These are phyloP conservation scores for Hydractinia echinata DNA, from an alignment of 30 jellyfish, hydroid and myxozoan species.

Conservation along the genomic window DNA sequence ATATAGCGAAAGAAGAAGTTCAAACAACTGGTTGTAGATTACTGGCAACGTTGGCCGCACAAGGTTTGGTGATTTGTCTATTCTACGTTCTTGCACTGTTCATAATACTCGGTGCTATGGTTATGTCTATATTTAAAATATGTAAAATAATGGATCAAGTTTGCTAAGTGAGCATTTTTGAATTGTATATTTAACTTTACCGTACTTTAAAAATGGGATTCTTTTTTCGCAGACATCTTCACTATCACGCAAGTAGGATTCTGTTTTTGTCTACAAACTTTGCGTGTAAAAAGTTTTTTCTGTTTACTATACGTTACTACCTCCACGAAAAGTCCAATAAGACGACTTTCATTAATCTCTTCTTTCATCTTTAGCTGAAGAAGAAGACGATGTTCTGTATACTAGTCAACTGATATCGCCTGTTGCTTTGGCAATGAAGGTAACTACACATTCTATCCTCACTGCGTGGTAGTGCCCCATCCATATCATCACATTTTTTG, in stretches of 20 bases:
- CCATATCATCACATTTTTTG: background rate
- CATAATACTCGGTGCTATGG: too few species aligned
- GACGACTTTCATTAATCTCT: background rate
- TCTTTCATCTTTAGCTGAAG: constrained; percentile 35
- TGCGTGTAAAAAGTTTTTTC: too few species aligned
- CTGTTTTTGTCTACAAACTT: too few species aligned
- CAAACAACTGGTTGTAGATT: constrained; percentile 61
- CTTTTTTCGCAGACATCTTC: too few species aligned
- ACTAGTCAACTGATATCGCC: constrained; percentile 64
- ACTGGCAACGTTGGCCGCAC: constrained; percentile 58
- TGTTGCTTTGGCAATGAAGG: constrained; percentile 89
- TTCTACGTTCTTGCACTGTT: too few species aligned
- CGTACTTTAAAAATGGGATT: too few species aligned
- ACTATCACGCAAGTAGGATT: too few species aligned
- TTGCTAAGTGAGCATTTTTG: too few species aligned
- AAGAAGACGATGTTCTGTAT: constrained; percentile 65
- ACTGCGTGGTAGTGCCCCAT: background rate
- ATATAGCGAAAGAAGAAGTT: constrained; percentile 42
- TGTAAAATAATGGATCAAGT: too few species aligned
- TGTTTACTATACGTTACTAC: too few species aligned
- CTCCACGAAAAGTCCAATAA: background rate
- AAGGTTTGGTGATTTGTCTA: constrained; percentile 31
- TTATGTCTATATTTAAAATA: too few species aligned
- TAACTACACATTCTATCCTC: constrained; percentile 6
- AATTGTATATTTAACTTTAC: too few species aligned